Evolutionary conservation across 1,140 invertebrate species (phyloP).

Genomic region (Brachystomella parvula): DNA sequence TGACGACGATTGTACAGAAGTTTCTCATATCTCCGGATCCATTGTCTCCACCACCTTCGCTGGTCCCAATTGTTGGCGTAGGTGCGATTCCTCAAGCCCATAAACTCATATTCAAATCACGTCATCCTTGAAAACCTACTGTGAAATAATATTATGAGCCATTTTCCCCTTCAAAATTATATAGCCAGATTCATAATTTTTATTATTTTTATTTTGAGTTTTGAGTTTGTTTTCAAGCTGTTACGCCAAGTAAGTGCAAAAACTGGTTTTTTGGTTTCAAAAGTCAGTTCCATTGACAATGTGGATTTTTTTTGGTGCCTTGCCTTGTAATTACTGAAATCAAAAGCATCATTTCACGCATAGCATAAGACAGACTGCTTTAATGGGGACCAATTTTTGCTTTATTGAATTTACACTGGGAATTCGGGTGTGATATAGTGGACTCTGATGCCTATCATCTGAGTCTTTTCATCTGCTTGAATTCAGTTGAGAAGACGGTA

Average conservation of each 20-base stretch:
- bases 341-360: no score
- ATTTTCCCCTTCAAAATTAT: not conserved
- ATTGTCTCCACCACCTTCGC: not conserved
- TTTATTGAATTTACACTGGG: no score
- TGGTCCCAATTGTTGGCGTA: not conserved
- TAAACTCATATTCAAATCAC: not conserved
- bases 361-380: no score
- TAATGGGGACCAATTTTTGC: no score
- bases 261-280: not conserved
- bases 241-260: not conserved
- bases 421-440: no score
- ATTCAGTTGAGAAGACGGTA: no score
- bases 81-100: conserved; percentile 1
- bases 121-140: not conserved
- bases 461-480: no score
- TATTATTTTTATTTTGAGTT: not conserved
- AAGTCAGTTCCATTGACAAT: not conserved
- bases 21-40: conserved; percentile 6
- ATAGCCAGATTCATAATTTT: not conserved
- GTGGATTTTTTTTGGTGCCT: no score
- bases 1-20: conserved; percentile 57
- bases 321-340: no score
- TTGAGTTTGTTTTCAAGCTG: not conserved
- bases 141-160: not conserved
- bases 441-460: no score